Conservation (phyloP, 2,797 vertebrate species). For the Pipistrellus pipistrellus region DNA sequence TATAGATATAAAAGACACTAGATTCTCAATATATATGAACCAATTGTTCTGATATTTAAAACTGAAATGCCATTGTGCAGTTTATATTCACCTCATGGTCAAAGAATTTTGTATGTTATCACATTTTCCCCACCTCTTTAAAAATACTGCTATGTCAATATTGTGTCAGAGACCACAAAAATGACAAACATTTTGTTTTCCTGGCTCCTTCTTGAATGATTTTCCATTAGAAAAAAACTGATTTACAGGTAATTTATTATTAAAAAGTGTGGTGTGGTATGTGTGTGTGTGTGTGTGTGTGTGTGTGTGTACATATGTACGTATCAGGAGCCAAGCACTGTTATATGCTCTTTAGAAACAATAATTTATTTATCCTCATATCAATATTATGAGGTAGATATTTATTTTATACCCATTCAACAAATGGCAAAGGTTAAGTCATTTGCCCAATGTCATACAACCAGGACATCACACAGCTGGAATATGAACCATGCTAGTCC, state of each 20-base stretch:
- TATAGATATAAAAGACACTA: not conserved
- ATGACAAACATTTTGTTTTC: not conserved
- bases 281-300: fast-evolving
- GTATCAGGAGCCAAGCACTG: not conserved
- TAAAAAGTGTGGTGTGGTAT: not conserved
- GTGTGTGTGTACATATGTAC: too few species aligned
- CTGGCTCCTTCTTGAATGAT: not conserved
- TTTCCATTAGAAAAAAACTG: not conserved
- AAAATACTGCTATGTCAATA: not conserved
- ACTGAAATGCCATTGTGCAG: not conserved
- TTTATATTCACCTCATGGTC: not conserved
- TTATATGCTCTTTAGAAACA: not conserved
- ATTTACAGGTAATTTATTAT: not conserved
- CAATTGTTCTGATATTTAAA: not conserved
- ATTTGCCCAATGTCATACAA: not conserved
- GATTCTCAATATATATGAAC: not conserved
- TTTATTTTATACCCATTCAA: not conserved
- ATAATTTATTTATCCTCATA: not conserved
- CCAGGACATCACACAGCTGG: not conserved
- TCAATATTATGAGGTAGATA: not conserved
- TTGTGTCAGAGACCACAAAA: not conserved
- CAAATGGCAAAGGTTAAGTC: not conserved
- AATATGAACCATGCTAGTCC: not conserved
- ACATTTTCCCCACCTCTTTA: not conserved
- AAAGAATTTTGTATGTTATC: not conserved